These are phyloP conservation scores for Ennomos fuscantarius DNA, from an alignment of 2,888 invertebrate species.

Conservation along the genomic window DNA sequence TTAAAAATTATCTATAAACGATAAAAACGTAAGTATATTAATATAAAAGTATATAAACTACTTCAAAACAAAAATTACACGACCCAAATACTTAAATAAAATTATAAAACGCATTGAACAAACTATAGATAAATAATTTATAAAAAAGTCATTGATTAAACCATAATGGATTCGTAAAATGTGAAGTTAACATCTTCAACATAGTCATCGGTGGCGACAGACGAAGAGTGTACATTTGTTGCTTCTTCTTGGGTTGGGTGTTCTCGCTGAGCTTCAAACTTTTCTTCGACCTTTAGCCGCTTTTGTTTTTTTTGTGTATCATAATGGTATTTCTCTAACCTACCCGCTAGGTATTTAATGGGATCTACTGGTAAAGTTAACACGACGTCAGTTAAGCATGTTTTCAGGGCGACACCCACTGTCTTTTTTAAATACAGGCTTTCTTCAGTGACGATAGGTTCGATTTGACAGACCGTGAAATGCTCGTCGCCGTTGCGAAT, in stretches of 20 bases:
- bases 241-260: not conserved
- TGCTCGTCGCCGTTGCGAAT: constrained; percentile 20
- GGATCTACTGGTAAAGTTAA: constrained; percentile 55
- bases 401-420: constrained; percentile 51
- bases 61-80: too few relatives aligned
- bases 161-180: constrained; percentile 11
- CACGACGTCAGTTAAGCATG: constrained; percentile 53
- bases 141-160: not conserved
- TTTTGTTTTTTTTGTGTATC: constrained; percentile 32
- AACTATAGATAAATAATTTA: too few relatives aligned
- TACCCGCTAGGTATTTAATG: constrained; percentile 48
- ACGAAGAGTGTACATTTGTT: not conserved
- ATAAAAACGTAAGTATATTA: too few relatives aligned
- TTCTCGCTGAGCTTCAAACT: constrained; percentile 37
- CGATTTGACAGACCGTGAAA: constrained; percentile 29
- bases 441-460: constrained; percentile 43
- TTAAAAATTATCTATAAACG: too few relatives aligned
- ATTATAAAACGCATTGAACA: too few relatives aligned
- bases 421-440: constrained; percentile 47
- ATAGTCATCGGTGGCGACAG: constrained; percentile 17
- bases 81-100: too few relatives aligned
- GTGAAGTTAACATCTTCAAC: constrained; percentile 21
- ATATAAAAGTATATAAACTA: too few relatives aligned
- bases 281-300: constrained; percentile 28
- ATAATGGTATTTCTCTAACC: constrained; percentile 45